Conservation (phyloP, 2,888 invertebrate genomes). For the Drosophila melanosoma region DNA sequence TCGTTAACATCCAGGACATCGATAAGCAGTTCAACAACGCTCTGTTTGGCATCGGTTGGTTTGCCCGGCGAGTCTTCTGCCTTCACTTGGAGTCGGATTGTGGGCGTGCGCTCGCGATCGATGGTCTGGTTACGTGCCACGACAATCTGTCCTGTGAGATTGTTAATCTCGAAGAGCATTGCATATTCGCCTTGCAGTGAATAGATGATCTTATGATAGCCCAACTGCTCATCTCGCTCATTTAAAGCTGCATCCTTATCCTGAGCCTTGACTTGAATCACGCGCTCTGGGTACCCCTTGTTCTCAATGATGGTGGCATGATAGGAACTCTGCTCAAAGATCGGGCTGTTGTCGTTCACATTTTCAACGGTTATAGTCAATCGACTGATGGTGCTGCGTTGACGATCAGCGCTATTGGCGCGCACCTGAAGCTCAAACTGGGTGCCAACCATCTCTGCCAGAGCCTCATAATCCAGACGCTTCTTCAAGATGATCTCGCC, state of each 20-base stretch:
- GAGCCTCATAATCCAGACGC: constrained; percentile 91
- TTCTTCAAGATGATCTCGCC: constrained; percentile 91
- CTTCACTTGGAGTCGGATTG: constrained; percentile 89
- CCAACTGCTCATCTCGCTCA: constrained; percentile 86
- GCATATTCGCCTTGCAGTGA: constrained; percentile 90
- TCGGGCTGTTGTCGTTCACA: constrained; percentile 91
- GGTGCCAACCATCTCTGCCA: constrained; percentile 83
- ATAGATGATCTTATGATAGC: constrained; percentile 90
- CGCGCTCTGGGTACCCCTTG: constrained; percentile 88
- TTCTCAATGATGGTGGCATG: constrained; percentile 90
- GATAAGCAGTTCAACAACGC: constrained; percentile 88
- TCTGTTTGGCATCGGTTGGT: constrained; percentile 88
- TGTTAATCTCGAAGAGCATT: constrained; percentile 90
- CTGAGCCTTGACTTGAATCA: constrained; percentile 89
- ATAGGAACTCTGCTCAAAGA: constrained; percentile 89
- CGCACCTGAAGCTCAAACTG: constrained; percentile 86
- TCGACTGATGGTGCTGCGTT: constrained; percentile 88
- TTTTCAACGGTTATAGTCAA: constrained; percentile 90
- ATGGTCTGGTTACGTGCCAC: constrained; percentile 88
- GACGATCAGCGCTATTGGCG: constrained; percentile 84
- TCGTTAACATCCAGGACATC: constrained; percentile 92
- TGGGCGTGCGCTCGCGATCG: constrained; percentile 90
- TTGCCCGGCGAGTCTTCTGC: constrained; percentile 92
- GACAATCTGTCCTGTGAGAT: constrained; percentile 88
- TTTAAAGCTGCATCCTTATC: constrained; percentile 89